These are phyloP conservation scores for Pardosa pseudoannulata DNA, from an alignment of 2,888 invertebrate genomes.

Conservation along the genomic window DNA sequence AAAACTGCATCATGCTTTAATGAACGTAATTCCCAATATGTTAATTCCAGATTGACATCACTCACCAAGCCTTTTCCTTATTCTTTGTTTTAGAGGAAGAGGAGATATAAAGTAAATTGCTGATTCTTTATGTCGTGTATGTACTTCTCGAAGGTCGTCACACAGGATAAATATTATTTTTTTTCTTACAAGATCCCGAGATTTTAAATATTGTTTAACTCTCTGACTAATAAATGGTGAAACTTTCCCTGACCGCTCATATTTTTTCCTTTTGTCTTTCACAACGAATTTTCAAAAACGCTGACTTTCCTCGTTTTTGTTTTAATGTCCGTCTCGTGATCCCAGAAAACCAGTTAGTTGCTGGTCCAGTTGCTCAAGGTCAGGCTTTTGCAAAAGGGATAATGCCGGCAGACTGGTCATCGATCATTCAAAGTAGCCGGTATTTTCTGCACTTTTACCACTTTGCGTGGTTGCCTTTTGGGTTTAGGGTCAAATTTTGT, in stretches of 20 bases:
- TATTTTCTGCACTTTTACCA: no score
- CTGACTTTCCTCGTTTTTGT: not conserved
- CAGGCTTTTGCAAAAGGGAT: not conserved
- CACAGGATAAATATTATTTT: not conserved
- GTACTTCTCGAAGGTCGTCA: not conserved
- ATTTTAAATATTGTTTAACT: not conserved
- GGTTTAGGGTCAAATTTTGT: no score
- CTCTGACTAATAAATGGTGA: not conserved
- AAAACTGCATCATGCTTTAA: no score
- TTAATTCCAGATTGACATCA: no score
- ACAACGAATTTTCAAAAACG: not conserved
- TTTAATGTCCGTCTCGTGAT: not conserved
- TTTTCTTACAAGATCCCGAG: not conserved
- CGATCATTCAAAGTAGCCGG: no score
- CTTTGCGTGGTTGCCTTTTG: no score
- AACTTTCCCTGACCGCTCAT: not conserved
- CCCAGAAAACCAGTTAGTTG: not conserved
- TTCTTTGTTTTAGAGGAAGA: no score
- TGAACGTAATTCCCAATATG: no score
- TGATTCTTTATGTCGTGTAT: no score
- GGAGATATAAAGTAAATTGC: no score
- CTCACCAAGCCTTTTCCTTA: no score
- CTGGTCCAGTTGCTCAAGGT: slow-evolving; percentile 11
- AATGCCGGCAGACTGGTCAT: no score
- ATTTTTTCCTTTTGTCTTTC: slow-evolving; percentile 24